phyloP scores from a whole-genome alignment of 1,140 invertebrate genomes.

The Brachionus plicatilis region DNA sequence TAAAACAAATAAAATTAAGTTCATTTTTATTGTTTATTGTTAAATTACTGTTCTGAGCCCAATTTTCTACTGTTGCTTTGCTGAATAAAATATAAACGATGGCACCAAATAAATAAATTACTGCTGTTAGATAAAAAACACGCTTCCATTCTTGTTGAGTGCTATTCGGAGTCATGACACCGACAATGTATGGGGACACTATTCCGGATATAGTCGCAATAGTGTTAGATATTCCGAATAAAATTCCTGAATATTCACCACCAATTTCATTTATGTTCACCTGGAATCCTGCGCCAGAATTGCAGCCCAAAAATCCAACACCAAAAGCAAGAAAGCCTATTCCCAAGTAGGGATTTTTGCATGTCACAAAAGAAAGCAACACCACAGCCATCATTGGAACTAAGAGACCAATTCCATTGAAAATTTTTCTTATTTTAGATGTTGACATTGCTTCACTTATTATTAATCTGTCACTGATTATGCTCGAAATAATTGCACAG shows the following conservation, averaged over 20 bases:
- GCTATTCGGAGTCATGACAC: background rate
- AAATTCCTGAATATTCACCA: slow-evolving; percentile 61
- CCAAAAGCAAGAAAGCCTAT: background rate
- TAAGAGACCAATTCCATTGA: slow-evolving; percentile 43
- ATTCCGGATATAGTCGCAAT: slow-evolving; percentile 81
- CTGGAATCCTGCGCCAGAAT: slow-evolving; percentile 25
- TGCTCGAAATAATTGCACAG: slow-evolving; percentile 48
- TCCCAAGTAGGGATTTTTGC: background rate
- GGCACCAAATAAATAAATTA: slow-evolving; percentile 21
- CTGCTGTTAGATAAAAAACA: slow-evolving; percentile 34
- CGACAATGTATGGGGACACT: slow-evolving; percentile 55
- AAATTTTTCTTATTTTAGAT: slow-evolving; percentile 48
- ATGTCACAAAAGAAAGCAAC: background rate
- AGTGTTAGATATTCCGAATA: slow-evolving; percentile 80
- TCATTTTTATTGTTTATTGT: background rate
- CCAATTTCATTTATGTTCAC: slow-evolving; percentile 42
- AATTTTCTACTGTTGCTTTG: slow-evolving; percentile 25
- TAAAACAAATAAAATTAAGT: background rate
- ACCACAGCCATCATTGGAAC: slow-evolving; percentile 11
- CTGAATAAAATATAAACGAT: slow-evolving; percentile 14
- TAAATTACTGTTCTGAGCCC: background rate
- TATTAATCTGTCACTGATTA: slow-evolving; percentile 48
- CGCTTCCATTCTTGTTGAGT: slow-evolving; percentile 34
- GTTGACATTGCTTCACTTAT: slow-evolving; percentile 44
- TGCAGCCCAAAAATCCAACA: slow-evolving; percentile 26